Base-by-base conservation (phyloP, 2,113 vertebrate species). In the Bufo bufo region DNA sequence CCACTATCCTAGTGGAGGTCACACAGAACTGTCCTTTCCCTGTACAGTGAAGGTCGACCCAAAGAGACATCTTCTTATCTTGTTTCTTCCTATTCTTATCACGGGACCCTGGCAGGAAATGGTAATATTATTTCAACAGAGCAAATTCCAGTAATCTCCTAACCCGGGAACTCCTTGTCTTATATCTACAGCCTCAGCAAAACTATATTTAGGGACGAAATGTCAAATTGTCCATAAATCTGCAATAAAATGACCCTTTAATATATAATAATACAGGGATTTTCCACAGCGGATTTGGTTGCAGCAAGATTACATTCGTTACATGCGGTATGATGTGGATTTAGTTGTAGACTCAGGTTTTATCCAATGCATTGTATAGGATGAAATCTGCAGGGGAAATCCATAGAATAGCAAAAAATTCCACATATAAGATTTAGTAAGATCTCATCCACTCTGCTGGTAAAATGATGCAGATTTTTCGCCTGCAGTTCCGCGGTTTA, bases 41-140 rank as follows among this genome's bases (percentile, higher is more conserved):
- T 4, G 47, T 8, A 50, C 10, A 50, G 11, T 4, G 1, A 75
- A 75, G 72, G 45, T 50, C 5, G 11, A 75, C 72, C 72, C 17
- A 50, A 50, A 50, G 47, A 75, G 72, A 50, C 45, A 49, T 75
- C 72, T 50, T 50, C 19, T 75, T 75, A 75, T 75, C 72, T 75
- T 75, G 45, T 75, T 50, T 7, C 72, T 75, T 75, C 72, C 72
- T 75, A 0, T 20, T 43, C 72, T 20, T 75, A 23, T 75, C 72
- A 50, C 20, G 12, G 19, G 47, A 75, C 45, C 45, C 9, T 75
- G 72, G 47, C 9, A 49, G 72, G 72, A 75, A 75, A 75, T 50
- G 43, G 71, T 47, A 10, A 50, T 8, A 75, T 49, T 50, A 75
- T 75, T 20, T 50, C 8, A 19, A 20, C 47, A 50, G 47, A 20